Conservation (phyloP, 2,797 vertebrate genomes). For the Sebastes nivosus region DNA sequence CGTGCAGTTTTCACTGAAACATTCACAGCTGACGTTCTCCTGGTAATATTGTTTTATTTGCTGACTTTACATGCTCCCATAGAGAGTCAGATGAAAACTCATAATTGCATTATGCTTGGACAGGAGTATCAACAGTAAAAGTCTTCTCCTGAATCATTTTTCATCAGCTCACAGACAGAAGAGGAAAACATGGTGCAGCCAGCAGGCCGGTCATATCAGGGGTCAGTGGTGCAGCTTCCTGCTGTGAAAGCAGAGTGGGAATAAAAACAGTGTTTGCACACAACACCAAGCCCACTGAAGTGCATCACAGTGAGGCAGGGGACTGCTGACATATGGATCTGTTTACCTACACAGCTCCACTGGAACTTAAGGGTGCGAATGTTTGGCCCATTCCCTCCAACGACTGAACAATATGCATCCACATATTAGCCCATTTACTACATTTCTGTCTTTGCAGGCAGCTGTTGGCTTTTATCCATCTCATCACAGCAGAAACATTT, state of each 20-base stretch:
- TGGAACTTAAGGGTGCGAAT: neutral
- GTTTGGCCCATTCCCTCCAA: neutral
- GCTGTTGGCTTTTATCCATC: neutral
- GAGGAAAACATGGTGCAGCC: neutral
- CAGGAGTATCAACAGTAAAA: neutral
- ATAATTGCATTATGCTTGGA: neutral
- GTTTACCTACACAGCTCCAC: neutral
- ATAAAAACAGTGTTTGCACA: neutral
- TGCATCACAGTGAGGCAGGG: neutral
- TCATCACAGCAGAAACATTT: neutral
- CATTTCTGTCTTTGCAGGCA: neutral
- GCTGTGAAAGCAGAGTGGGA: neutral
- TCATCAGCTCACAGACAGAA: neutral
- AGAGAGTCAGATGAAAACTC: neutral
- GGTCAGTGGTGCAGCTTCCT: neutral
- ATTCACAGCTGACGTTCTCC: neutral
- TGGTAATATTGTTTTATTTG: neutral
- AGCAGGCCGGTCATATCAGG: neutral
- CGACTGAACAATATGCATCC: neutral
- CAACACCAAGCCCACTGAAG: too few species aligned
- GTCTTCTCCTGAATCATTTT: neutral
- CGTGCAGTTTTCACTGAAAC: neutral
- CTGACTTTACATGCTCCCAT: neutral
- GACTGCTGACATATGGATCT: neutral
- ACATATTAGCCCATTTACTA: neutral